A percentile compares a stretch with the other conserved stretches of the same genome.
Conservation (phyloP, 2,888 invertebrate species). For the Hipparchia semele region DNA sequence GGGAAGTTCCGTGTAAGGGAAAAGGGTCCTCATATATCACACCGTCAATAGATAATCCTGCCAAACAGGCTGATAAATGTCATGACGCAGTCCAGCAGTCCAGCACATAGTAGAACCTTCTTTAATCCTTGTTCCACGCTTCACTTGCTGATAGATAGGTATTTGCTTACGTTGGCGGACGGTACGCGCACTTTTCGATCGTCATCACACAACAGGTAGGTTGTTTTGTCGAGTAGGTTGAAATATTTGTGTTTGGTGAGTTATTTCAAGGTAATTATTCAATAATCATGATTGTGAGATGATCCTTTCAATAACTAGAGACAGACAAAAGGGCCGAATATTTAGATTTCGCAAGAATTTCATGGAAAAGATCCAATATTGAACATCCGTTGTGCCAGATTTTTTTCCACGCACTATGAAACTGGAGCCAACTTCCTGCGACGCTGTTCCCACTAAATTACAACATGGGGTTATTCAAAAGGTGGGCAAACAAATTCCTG, state of each 20-base stretch:
- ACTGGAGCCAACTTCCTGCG: too few species aligned
- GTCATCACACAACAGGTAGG: constrained; percentile 2
- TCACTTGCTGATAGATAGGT: neutral
- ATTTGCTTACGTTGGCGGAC: constrained; percentile 3
- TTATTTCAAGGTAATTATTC: constrained; percentile 39
- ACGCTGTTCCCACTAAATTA: too few species aligned
- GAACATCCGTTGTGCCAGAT: neutral
- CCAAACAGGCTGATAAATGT: too few species aligned
- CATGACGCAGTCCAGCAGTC: neutral
- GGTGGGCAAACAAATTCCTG: too few species aligned
- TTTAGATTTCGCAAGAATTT: neutral
- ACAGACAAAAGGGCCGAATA: neutral
- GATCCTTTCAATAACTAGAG: neutral
- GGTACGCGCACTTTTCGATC: neutral
- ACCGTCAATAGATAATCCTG: too few species aligned
- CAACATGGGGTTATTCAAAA: too few species aligned
- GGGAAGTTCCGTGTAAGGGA: too few species aligned
- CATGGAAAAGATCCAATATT: neutral
- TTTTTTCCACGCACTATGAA: too few species aligned
- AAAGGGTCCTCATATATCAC: too few species aligned
- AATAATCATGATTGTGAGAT: neutral
- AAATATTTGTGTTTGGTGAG: constrained; percentile 18
- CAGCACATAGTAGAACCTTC: too few species aligned
- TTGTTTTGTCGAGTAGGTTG: constrained; percentile 24
- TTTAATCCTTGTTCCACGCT: neutral